Percentiles rank a stretch among this genome's conserved stretches.
Conservation (phyloP, 2,888 invertebrate species). For the Vannuccia rotundouncinata region DNA sequence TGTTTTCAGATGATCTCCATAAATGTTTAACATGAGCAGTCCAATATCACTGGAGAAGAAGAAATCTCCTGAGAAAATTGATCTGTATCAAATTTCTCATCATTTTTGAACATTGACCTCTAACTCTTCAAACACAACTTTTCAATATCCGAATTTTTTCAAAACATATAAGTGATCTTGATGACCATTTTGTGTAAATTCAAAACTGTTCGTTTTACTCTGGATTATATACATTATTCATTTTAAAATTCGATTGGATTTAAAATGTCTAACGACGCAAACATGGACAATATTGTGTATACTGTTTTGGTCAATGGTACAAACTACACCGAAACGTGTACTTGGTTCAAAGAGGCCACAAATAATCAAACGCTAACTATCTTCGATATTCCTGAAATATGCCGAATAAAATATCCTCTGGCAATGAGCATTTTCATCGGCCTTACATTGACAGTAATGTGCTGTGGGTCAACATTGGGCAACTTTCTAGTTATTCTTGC, state of each 20-base stretch:
- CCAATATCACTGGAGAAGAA: not conserved
- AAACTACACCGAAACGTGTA: not conserved
- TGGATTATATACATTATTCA: too few species aligned
- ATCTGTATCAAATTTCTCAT: not conserved
- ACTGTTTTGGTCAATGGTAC: not conserved
- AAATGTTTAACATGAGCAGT: not conserved
- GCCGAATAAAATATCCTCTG: constrained; percentile 4
- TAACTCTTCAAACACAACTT: not conserved
- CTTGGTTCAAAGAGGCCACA: not conserved
- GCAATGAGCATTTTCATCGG: constrained; percentile 34
- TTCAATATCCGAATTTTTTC: not conserved
- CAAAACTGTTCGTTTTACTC: too few species aligned
- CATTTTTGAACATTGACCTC: not conserved
- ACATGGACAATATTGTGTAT: not conserved
- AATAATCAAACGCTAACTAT: not conserved
- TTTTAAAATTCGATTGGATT: too few species aligned
- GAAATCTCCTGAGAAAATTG: not conserved
- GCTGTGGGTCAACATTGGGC: constrained; percentile 52
- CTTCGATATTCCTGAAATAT: not conserved
- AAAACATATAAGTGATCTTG: too few species aligned
- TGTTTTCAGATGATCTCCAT: not conserved
- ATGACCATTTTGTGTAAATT: too few species aligned
- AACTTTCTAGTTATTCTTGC: constrained; percentile 56
- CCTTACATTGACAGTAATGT: constrained; percentile 43
- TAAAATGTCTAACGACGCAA: not conserved